These are phyloP conservation scores for Herpailurus yagouaroundi DNA, from an alignment of 2,113 vertebrate species.

Conservation along the genomic window DNA sequence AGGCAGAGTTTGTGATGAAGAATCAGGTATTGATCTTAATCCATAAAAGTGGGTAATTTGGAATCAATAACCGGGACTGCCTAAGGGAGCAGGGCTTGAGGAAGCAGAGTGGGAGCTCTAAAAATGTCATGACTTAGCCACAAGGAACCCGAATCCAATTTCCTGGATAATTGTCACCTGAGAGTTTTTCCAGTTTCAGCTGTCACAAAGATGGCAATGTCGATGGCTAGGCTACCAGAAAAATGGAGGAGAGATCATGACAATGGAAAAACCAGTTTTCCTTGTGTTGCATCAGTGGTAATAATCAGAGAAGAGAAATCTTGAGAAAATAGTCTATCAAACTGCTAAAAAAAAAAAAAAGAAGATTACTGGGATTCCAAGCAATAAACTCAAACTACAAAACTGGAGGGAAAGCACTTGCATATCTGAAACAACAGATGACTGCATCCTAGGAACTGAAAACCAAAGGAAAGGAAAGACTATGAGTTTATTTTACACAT, in stretches of 20 bases:
- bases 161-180: neutral
- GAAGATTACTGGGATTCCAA: neutral
- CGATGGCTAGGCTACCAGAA: neutral
- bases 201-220: neutral
- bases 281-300: neutral
- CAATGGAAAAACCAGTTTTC: neutral
- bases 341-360: neutral
- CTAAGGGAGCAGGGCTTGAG: neutral
- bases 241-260: neutral
- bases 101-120: neutral
- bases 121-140: neutral
- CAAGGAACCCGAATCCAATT: neutral
- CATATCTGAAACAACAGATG: neutral
- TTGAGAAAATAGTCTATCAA: neutral
- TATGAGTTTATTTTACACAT: neutral
- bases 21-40: constrained; percentile 6
- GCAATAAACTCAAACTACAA: neutral
- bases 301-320: neutral
- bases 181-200: neutral
- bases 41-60: neutral
- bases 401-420: neutral
- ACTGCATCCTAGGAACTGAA: neutral
- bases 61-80: neutral
- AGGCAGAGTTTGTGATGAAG: neutral
- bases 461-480: neutral